Percentiles rank a stretch among this genome's conserved stretches.
phyloP scores from a whole-genome alignment of 2,797 vertebrate genomes.

The Alosa sapidissima region DNA sequence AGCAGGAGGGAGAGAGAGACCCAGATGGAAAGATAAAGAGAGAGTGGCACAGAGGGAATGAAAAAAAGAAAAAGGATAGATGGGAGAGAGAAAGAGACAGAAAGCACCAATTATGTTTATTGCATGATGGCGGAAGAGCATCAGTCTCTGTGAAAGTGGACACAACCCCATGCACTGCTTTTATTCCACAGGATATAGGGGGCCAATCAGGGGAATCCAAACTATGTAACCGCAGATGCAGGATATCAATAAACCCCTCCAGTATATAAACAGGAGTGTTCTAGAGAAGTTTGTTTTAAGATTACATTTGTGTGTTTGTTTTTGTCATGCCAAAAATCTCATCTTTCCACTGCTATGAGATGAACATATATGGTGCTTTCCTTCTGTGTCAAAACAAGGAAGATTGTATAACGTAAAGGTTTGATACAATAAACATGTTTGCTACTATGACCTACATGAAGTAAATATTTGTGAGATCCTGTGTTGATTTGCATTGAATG shows the following conservation, averaged over 20 bases:
- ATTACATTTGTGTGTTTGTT: constrained; percentile 51
- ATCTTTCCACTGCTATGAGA: constrained; percentile 46
- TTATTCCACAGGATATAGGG: constrained; percentile 58
- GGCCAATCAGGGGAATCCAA: constrained; percentile 37
- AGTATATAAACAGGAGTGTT: constrained; percentile 48
- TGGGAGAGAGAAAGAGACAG: constrained; percentile 41
- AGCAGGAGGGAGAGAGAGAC: constrained; percentile 32
- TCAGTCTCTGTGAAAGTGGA: constrained; percentile 60
- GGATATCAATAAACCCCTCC: constrained; percentile 54
- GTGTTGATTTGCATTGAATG: not conserved
- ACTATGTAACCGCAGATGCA: constrained; percentile 34
- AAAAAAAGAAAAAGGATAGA: constrained; percentile 1
- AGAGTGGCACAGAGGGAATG: constrained; percentile 29
- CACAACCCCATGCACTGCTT: constrained; percentile 32
- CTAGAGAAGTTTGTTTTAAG: constrained; percentile 57
- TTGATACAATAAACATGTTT: constrained; percentile 11
- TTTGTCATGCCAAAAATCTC: constrained; percentile 44
- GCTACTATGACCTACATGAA: not conserved
- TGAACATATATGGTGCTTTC: constrained; percentile 43
- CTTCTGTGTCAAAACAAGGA: not conserved
- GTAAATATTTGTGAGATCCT: not conserved
- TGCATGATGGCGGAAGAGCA: constrained; percentile 55
- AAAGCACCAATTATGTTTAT: constrained; percentile 64
- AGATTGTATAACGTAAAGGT: not conserved
- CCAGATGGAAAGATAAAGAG: constrained; percentile 36